A percentile compares a stretch with the other conserved stretches of the same genome.
These are phyloP conservation scores for Siphamia tubifer DNA, from an alignment of 2,113 vertebrate genomes.

Conservation along the genomic window DNA sequence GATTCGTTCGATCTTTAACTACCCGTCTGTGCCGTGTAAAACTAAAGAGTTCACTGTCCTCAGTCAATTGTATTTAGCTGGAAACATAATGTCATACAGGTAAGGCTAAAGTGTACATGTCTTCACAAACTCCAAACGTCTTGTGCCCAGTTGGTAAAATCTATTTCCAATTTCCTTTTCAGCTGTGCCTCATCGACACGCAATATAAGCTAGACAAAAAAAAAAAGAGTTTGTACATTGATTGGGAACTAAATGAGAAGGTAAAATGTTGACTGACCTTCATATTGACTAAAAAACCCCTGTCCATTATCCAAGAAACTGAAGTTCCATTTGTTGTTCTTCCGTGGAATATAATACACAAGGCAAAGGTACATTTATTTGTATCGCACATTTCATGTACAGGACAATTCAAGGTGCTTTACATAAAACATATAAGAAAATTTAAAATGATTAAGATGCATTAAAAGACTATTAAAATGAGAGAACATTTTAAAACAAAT, in stretches of 20 bases:
- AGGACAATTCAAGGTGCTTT: no score
- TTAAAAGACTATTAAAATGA: no score
- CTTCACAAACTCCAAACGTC: constrained; percentile 2
- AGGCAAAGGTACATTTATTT: no score
- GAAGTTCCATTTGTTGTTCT: no score
- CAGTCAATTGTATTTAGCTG: background rate
- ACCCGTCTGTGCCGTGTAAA: constrained; percentile 1
- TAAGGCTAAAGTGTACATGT: background rate
- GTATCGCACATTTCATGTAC: no score
- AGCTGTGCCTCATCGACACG: constrained; percentile 2
- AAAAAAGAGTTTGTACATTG: constrained; percentile 10
- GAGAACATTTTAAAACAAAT: no score
- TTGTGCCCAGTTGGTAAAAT: constrained; percentile 17
- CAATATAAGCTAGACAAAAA: constrained; percentile 1
- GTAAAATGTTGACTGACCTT: constrained; percentile 41
- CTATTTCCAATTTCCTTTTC: constrained; percentile 21
- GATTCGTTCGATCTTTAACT: constrained; percentile 6
- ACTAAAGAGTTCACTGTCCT: background rate
- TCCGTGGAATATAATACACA: no score
- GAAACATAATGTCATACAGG: background rate
- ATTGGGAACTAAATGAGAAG: constrained; percentile 53
- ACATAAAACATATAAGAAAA: no score
- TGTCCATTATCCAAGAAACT: no score
- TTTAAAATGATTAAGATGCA: no score
- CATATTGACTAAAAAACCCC: constrained; percentile 51